Evolutionary conservation across 92 coral and sea anemone species (phyloP).

Genomic region (Parazoanthus darwini): DNA sequence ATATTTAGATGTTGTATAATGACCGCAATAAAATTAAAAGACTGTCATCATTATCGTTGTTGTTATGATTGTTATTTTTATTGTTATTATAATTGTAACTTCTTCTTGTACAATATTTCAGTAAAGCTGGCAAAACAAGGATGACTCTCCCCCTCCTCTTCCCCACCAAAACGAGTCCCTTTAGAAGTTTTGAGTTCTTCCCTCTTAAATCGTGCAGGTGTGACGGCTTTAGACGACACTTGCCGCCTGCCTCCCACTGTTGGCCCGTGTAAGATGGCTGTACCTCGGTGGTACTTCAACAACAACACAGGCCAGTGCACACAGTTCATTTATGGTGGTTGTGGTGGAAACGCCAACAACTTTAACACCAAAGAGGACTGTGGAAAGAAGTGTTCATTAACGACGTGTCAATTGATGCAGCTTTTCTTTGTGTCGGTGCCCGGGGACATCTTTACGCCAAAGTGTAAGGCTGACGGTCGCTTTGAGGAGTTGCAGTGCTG

Average conservation of each 20-base stretch:
- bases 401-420: conserved; percentile 27
- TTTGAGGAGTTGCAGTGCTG: conserved; percentile 45
- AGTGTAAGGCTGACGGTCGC: conserved; percentile 26
- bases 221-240: background rate
- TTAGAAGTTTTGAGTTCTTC: background rate
- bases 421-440: conserved; percentile 23
- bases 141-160: no score
- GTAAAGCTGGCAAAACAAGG: no score
- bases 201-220: background rate
- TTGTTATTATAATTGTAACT: no score
- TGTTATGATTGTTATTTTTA: no score
- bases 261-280: conserved; percentile 12
- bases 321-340: conserved; percentile 31
- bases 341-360: conserved; percentile 15
- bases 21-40: no score
- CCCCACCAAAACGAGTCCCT: no score
- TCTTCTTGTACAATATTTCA: no score
- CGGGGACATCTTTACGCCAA: conserved; percentile 12
- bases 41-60: no score
- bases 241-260: background rate
- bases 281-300: conserved; percentile 41
- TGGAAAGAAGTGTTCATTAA: background rate
- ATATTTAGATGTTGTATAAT: no score
- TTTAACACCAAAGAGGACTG: conserved; percentile 20
- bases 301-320: conserved; percentile 21